A percentile compares a stretch with the other conserved stretches of the same genome.
Evolutionary conservation across 2,888 invertebrate genomes (phyloP).

Genomic region (Teinopalpus imperialis): DNA sequence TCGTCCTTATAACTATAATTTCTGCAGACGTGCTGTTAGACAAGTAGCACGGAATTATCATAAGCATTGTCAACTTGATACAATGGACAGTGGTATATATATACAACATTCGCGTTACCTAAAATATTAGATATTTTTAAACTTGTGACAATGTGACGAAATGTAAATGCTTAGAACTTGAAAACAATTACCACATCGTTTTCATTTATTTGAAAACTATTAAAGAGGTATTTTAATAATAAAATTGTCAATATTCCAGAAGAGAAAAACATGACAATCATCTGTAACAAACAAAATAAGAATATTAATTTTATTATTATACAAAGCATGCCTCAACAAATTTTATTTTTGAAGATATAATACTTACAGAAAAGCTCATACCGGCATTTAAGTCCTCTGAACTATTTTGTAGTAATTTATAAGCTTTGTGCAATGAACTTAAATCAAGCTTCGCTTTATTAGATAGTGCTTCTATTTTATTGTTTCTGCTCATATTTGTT

Average conservation of each 20-base stretch:
- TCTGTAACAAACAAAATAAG: slow-evolving; percentile 4
- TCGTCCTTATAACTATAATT: slow-evolving; percentile 3
- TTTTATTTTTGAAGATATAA: too few species aligned
- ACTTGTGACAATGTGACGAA: too few species aligned
- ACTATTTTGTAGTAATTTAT: slow-evolving; percentile 14
- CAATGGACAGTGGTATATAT: slow-evolving; percentile 2
- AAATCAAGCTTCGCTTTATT: slow-evolving; percentile 14
- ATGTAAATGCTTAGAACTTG: too few species aligned
- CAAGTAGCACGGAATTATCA: slow-evolving; percentile 14
- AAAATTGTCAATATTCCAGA: slow-evolving; percentile 18
- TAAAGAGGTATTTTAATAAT: slow-evolving; percentile 17
- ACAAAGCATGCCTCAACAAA: too few species aligned
- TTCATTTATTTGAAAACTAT: slow-evolving; percentile 4
- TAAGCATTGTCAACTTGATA: slow-evolving; percentile 10
- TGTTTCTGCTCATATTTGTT: background rate
- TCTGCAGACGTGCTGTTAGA: slow-evolving; percentile 12
- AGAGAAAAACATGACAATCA: slow-evolving; percentile 20
- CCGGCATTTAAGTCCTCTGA: slow-evolving; percentile 15
- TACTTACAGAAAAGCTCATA: slow-evolving; percentile 22
- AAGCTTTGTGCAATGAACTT: slow-evolving; percentile 13
- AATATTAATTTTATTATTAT: too few species aligned
- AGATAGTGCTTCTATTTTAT: background rate
- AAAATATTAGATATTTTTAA: background rate
- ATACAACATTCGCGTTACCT: background rate
- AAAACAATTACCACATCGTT: slow-evolving; percentile 10